Evolutionary conservation across 2,113 vertebrate species (phyloP), one percentile per base, ranked within the genome.

Genomic region (Saguinus imperator): DNA sequence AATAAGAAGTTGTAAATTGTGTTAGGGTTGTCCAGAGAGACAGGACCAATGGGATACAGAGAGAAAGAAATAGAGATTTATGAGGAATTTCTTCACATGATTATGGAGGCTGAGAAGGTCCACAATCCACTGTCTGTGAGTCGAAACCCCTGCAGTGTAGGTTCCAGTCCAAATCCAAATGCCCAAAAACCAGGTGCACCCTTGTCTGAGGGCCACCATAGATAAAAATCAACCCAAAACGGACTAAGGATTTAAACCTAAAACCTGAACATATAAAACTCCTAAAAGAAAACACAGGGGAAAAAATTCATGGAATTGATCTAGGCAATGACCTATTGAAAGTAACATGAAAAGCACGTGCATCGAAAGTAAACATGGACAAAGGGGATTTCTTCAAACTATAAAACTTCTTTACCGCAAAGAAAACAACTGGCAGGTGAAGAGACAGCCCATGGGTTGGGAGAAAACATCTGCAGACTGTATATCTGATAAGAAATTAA

Each of bases 41-140:
- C 50, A 77, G 61, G 61, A 40, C 8, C 43, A 6, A 35, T 1
- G 3, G 37, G 72, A 50, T 17, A 12, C 6, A 32, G 14, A 29
- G 50, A 83, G 5, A 50, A 5, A 3, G 35, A 35, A 3, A 32
- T 0, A 18, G 83, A 79, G 11, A 20, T 64, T 32, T 17, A 18
- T 48, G 13, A 79, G 50, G 10, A 18, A 8, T 14, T 27, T 6
- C 20, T 12, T 43, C 35, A 29, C 9, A 7, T 32, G 55, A 9
- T 37, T 23, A 45, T 13, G 17, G 16, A 52, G n/a, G 4, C 40
- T 58, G 27, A 29, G 82, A 58, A 37, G 35, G 12, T 27, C 50
- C 17, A 25, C 9, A 1, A 0, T 43, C 2, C 5, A 10, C 10
- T 3, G 0, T 43, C 58, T 40, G 27, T 25, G 16, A 35, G 1